Conservation (phyloP, 1,140 invertebrate genomes). For the Zaprionus gabonicus region DNA sequence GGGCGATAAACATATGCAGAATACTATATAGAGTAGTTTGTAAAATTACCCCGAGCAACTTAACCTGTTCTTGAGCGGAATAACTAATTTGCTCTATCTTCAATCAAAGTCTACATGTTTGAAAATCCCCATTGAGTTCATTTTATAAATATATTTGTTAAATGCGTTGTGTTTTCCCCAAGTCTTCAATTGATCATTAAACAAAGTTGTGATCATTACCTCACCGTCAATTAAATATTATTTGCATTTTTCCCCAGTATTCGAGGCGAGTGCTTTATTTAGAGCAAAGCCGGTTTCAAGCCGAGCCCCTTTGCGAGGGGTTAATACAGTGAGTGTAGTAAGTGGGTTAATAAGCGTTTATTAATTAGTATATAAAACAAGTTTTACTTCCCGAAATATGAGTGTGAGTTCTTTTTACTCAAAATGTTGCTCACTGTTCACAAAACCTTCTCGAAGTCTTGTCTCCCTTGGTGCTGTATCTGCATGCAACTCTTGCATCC, state of each 20-base stretch:
- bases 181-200: too few relatives aligned
- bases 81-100: not conserved
- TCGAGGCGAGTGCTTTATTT: not conserved
- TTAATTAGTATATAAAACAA: too few relatives aligned
- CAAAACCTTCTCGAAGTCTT: not conserved
- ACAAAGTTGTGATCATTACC: too few relatives aligned
- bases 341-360: too few relatives aligned
- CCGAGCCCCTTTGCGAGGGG: not conserved
- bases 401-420: too few relatives aligned
- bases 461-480: not conserved
- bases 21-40: not conserved
- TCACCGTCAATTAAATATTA: not conserved
- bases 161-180: too few relatives aligned
- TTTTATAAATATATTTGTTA: not conserved
- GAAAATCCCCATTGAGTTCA: too few relatives aligned
- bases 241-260: not conserved
- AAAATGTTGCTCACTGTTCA: too few relatives aligned
- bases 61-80: not conserved
- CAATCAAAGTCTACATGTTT: too few relatives aligned
- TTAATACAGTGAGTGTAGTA: too few relatives aligned
- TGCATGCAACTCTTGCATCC: slow-evolving; percentile 28
- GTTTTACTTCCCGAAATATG: too few relatives aligned
- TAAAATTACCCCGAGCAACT: not conserved
- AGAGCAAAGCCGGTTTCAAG: not conserved
- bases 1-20: not conserved